phyloP scores from a whole-genome alignment of 2,113 vertebrate species.

The Talpa occidentalis region DNA sequence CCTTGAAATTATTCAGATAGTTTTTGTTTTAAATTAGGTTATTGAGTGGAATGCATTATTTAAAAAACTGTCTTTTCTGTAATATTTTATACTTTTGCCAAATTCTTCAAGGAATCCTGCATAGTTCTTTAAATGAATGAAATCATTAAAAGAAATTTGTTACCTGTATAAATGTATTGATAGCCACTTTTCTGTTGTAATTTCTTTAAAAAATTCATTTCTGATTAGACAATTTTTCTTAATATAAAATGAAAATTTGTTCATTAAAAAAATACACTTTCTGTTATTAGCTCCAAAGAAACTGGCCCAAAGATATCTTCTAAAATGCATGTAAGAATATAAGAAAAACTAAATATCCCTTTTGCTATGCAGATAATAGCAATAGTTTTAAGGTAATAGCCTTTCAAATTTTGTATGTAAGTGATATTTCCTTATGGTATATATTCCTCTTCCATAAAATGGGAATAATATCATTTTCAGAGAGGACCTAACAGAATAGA shows the following conservation, averaged over 20 bases:
- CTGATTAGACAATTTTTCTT: not conserved
- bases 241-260: not conserved
- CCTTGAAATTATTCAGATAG: slow-evolving; percentile 11
- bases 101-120: not conserved
- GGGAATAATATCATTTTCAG: not conserved
- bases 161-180: not conserved
- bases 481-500: not conserved
- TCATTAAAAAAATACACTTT: not conserved
- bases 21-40: slow-evolving; percentile 11
- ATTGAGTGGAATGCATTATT: not conserved
- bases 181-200: not conserved
- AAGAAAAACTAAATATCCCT: slow-evolving; percentile 24
- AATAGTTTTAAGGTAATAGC: not conserved
- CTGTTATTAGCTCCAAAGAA: not conserved
- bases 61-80: not conserved
- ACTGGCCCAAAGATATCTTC: not conserved
- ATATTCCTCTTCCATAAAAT: not conserved
- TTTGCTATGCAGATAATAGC: not conserved
- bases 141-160: slow-evolving; percentile 42
- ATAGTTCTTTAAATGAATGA: slow-evolving; percentile 16
- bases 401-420: not conserved
- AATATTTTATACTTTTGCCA: not conserved
- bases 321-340: slow-evolving; percentile 35
- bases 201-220: slow-evolving; percentile 14
- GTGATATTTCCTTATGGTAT: not conserved